Evolutionary conservation across 2,888 invertebrate species (phyloP).

Genomic region (Exocentrus adspersus): DNA sequence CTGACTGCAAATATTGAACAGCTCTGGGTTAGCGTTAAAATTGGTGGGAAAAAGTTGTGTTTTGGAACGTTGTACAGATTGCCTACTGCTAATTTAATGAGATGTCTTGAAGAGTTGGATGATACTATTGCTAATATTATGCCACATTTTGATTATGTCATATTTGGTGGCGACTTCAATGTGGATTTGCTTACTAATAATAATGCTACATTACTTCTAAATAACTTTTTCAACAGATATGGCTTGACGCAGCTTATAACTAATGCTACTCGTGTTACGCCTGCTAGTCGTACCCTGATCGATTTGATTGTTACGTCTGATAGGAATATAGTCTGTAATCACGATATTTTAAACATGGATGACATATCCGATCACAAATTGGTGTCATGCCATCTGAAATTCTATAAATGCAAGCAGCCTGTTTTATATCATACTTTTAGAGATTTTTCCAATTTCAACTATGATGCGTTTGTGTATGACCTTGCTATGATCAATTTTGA

Average conservation of each 20-base stretch:
- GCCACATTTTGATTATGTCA: not conserved
- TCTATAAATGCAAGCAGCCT: not conserved
- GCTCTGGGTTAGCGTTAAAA: constrained; percentile 11
- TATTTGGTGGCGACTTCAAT: constrained; percentile 6
- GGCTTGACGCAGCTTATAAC: not conserved
- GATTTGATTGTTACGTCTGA: not conserved
- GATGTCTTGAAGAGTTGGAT: not conserved
- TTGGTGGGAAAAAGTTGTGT: constrained; percentile 2
- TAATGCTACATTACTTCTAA: not conserved
- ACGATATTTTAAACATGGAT: not conserved
- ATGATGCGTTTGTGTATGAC: not conserved
- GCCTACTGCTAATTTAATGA: constrained; percentile 1
- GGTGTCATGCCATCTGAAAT: not conserved
- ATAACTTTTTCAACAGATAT: constrained; percentile 1
- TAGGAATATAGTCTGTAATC: not conserved
- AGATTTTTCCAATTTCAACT: not conserved
- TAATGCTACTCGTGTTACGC: not conserved
- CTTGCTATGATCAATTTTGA: not conserved
- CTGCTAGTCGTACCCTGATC: too few relatives aligned
- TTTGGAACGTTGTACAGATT: constrained; percentile 12
- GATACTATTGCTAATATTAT: not conserved
- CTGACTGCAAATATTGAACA: not conserved
- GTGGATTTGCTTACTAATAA: not conserved
- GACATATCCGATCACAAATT: not conserved
- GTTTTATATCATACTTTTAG: not conserved